These are phyloP conservation scores for Mesochorus sp. DNA, from an alignment of 2,888 invertebrate genomes.

Conservation along the genomic window DNA sequence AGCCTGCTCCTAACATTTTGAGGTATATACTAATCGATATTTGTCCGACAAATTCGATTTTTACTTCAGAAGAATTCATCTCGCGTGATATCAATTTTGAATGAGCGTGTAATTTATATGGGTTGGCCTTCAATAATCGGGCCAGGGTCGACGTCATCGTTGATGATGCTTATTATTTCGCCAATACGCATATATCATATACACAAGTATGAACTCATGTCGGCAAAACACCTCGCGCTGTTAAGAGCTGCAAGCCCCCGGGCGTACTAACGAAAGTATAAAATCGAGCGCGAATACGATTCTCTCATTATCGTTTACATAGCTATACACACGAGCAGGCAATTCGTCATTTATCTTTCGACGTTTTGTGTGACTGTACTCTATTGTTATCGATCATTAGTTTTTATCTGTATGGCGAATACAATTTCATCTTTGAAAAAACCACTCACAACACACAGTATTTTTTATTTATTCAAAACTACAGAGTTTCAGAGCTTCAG, in stretches of 20 bases:
- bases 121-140: constrained; percentile 62
- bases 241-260: constrained; percentile 34
- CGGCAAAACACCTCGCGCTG: constrained; percentile 27
- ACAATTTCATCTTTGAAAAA: no score
- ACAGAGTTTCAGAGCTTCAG: no score
- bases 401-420: no score
- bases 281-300: constrained; percentile 52
- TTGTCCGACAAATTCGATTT: no score
- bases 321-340: no score
- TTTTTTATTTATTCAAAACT: no score
- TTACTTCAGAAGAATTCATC: constrained; percentile 1
- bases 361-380: no score
- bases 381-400: no score
- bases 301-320: not conserved
- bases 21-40: no score
- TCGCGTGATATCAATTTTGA: constrained; percentile 56
- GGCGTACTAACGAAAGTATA: constrained; percentile 48
- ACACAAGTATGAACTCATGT: constrained; percentile 38
- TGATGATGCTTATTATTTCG: constrained; percentile 17
- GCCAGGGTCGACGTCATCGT: constrained; percentile 63
- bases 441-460: no score
- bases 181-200: not conserved
- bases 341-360: no score
- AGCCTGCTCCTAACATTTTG: no score
- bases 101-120: constrained; percentile 58